phyloP scores from a whole-genome alignment of 1,140 invertebrate species.

The Platorchestia sp. region DNA sequence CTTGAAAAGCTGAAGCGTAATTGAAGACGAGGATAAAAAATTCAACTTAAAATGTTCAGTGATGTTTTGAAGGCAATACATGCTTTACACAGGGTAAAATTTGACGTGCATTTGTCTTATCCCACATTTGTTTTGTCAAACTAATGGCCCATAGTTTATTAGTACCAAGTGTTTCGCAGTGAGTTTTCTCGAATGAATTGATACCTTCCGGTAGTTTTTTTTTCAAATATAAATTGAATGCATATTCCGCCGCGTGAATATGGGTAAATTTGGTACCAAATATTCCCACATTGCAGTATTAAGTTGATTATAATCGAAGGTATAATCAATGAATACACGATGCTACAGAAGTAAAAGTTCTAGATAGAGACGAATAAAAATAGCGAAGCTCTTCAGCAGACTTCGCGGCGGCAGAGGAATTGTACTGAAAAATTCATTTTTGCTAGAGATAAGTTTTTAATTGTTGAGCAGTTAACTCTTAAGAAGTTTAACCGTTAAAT shows the following conservation, averaged over 20 bases:
- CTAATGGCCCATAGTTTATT: background rate
- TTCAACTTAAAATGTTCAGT: background rate
- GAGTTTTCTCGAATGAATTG: background rate
- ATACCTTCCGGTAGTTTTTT: background rate
- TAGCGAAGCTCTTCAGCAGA: background rate
- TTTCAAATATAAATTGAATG: background rate
- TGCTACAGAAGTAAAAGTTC: background rate
- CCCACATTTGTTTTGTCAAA: background rate
- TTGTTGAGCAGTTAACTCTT: background rate
- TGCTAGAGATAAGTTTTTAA: background rate
- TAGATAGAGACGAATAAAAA: background rate
- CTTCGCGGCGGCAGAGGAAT: background rate
- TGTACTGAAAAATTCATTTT: background rate
- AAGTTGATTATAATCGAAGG: background rate
- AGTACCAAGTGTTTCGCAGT: background rate
- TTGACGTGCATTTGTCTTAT: background rate
- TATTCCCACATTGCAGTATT: background rate
- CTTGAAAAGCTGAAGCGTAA: constrained; percentile 2
- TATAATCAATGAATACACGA: background rate
- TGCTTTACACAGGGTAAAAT: background rate
- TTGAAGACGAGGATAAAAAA: background rate
- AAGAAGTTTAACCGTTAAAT: background rate
- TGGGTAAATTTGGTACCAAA: background rate
- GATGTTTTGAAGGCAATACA: background rate
- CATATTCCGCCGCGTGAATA: background rate